These are phyloP conservation scores for Sphyrna mokarran DNA, from an alignment of 2,113 vertebrate species.

Conservation along the genomic window DNA sequence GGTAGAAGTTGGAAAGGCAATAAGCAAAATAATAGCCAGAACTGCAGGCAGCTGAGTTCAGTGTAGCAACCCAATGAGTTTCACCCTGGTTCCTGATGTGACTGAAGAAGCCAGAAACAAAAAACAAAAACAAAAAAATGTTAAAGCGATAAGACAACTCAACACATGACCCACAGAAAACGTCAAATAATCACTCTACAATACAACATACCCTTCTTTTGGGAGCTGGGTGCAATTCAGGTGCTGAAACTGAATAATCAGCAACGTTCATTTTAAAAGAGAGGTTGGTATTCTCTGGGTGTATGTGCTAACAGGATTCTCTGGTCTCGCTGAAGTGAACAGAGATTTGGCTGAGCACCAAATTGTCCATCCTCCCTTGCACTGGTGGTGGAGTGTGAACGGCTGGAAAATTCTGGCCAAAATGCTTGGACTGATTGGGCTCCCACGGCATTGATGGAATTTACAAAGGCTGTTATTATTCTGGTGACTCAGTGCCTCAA, in stretches of 20 bases:
- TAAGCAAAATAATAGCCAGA: conserved; percentile 54
- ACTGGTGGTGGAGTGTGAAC: too few species aligned
- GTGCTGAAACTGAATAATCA: not conserved
- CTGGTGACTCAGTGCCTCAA: not conserved
- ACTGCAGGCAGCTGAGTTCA: conserved; percentile 55
- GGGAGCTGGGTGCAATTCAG: not conserved
- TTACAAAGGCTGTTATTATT: not conserved
- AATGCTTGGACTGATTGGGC: not conserved
- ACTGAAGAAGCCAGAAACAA: conserved; percentile 50
- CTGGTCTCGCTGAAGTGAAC: too few species aligned
- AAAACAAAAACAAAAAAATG: conserved; percentile 29
- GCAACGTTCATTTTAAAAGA: not conserved
- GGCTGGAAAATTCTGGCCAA: not conserved
- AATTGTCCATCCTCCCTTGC: too few species aligned
- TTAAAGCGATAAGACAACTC: conserved; percentile 40
- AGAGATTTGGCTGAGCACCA: too few species aligned
- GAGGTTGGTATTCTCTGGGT: too few species aligned
- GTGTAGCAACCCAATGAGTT: conserved; percentile 55
- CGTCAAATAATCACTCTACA: not conserved
- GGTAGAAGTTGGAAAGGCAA: conserved; percentile 78
- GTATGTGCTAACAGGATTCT: too few species aligned
- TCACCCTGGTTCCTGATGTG: conserved; percentile 56
- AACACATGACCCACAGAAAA: not conserved
- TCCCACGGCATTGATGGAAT: not conserved
- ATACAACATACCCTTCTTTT: not conserved